A percentile compares a stretch with the other conserved stretches of the same genome.
Conservation (phyloP, 2,797 vertebrate species). For the Chrysolophus pictus region DNA sequence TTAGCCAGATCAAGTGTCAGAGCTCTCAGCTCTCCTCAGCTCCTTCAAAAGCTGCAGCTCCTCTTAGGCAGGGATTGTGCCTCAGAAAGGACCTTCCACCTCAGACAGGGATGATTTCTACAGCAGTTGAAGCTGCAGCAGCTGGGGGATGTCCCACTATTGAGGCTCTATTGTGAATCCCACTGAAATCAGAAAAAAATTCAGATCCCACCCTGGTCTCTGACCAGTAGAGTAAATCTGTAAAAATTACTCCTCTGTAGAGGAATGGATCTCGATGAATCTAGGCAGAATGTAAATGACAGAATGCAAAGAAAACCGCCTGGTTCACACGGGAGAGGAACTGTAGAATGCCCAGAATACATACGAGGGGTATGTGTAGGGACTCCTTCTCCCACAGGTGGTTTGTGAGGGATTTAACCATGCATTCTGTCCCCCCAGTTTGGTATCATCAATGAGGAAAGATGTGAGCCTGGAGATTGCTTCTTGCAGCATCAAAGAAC, state of each 20-base stretch:
- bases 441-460: background rate
- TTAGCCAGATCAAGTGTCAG: background rate
- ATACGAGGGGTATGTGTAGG: background rate
- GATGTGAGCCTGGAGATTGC: background rate
- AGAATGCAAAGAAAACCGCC: background rate
- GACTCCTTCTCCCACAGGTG: background rate
- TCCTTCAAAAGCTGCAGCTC: background rate
- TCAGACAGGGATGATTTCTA: background rate
- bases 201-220: background rate
- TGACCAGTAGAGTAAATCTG: background rate
- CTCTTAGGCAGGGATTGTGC: background rate
- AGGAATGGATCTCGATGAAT: background rate
- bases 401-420: background rate
- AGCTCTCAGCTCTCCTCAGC: background rate
- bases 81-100: background rate
- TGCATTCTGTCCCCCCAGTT: background rate
- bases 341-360: background rate
- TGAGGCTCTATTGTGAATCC: background rate
- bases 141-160: background rate
- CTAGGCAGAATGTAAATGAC: constrained; percentile 4
- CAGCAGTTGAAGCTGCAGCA: background rate
- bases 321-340: background rate
- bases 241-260: constrained; percentile 30
- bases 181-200: background rate
- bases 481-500: background rate